Conservation (phyloP, 2,113 vertebrate species). For the Thryonomys swinderianus region DNA sequence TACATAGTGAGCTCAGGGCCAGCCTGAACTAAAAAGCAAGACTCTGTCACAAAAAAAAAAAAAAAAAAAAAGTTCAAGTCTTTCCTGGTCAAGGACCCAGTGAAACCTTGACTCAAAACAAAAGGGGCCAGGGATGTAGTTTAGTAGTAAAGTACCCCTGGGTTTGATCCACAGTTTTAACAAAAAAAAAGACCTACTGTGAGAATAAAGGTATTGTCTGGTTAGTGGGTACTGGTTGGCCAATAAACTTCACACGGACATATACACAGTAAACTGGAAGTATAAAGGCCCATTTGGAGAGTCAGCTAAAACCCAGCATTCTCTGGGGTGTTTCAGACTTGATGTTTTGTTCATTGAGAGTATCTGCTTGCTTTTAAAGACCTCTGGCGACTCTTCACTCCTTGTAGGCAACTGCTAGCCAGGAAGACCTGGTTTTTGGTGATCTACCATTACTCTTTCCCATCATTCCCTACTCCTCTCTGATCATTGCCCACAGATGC, state of each 20-base stretch:
- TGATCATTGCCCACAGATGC: not conserved
- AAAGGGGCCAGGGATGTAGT: not conserved
- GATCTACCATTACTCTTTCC: not conserved
- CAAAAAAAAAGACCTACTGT: not conserved
- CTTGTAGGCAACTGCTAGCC: not conserved
- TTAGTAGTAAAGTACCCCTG: not conserved
- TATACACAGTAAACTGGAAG: not conserved
- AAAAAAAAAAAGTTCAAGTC: not conserved
- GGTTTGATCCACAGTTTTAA: not conserved
- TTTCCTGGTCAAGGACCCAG: not conserved
- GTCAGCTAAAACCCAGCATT: not conserved
- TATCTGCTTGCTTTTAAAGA: not conserved
- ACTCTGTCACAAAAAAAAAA: too few relatives aligned
- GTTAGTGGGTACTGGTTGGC: not conserved
- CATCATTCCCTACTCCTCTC: not conserved
- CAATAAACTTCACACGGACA: not conserved
- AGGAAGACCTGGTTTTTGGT: not conserved
- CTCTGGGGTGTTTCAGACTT: conserved; percentile 34
- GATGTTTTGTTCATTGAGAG: not conserved
- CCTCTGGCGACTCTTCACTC: not conserved
- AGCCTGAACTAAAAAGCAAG: too few relatives aligned
- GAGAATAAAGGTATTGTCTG: not conserved
- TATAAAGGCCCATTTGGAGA: not conserved
- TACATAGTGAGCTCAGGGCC: too few relatives aligned
- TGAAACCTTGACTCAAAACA: not conserved